phyloP scores from a whole-genome alignment of 2,888 invertebrate species.

The Diadromus collaris region DNA sequence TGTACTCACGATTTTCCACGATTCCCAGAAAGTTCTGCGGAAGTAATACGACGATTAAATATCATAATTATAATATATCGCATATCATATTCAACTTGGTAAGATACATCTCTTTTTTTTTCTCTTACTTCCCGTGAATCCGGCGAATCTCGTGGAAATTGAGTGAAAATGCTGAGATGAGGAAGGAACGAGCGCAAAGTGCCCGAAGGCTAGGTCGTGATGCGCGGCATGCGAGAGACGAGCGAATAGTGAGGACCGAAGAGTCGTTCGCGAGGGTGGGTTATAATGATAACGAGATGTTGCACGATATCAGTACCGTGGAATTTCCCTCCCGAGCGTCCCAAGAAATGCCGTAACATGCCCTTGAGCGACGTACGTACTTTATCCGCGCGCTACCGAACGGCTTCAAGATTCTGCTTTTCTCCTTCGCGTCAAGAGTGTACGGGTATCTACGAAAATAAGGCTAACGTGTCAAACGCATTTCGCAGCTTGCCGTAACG shows the following conservation, averaged over 20 bases:
- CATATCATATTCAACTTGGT: background rate
- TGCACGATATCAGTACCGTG: slow-evolving; percentile 67
- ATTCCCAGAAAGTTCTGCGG: background rate
- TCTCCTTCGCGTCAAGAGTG: slow-evolving; percentile 62
- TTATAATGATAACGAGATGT: slow-evolving; percentile 63
- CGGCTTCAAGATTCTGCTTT: slow-evolving; percentile 56
- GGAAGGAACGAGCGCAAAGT: slow-evolving; percentile 44
- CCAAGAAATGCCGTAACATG: slow-evolving; percentile 74
- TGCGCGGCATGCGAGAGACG: slow-evolving; percentile 37
- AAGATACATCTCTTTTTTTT: background rate
- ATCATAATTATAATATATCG: background rate
- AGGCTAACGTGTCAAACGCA: slow-evolving; percentile 75
- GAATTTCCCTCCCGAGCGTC: slow-evolving; percentile 51
- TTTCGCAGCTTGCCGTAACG: slow-evolving; percentile 63
- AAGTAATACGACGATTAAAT: background rate
- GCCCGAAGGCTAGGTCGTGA: slow-evolving; percentile 41
- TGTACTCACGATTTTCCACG: background rate
- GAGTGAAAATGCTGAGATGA: slow-evolving; percentile 49
- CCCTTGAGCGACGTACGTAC: slow-evolving; percentile 75
- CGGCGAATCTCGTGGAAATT: slow-evolving; percentile 1
- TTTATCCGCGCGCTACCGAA: slow-evolving; percentile 50
- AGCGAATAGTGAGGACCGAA: slow-evolving; percentile 40
- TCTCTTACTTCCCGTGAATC: background rate
- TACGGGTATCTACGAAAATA: slow-evolving; percentile 72
- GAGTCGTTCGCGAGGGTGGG: slow-evolving; percentile 37